Conservation (phyloP, 2,113 vertebrate genomes). For the Grantiella picta region DNA sequence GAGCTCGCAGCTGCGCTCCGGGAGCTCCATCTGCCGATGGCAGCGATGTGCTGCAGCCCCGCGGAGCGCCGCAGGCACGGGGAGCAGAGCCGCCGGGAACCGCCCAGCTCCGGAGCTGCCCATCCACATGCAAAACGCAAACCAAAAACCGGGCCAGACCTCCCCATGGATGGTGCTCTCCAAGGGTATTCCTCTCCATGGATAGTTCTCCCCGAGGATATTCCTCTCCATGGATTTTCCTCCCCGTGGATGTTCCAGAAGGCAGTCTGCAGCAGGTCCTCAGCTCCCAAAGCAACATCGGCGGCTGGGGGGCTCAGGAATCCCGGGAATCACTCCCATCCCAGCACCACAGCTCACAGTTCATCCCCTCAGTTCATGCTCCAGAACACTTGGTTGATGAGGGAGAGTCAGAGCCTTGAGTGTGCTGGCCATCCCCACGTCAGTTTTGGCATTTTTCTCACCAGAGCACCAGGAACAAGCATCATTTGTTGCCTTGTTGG, state of each 20-base stretch:
- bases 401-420: neutral
- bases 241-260: neutral
- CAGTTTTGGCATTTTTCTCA: conserved; percentile 12
- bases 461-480: neutral
- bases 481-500: neutral
- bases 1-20: neutral
- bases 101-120: neutral
- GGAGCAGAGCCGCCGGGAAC: neutral
- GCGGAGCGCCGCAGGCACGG: neutral
- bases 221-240: neutral
- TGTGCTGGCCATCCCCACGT: neutral
- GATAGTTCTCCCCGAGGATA: neutral
- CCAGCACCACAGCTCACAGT: neutral
- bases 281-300: neutral
- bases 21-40: neutral
- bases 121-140: neutral
- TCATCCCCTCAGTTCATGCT: neutral
- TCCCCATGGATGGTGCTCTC: neutral
- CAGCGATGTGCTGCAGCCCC: neutral
- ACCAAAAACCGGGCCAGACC: neutral
- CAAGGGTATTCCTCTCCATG: neutral
- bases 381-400: neutral
- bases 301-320: fast-evolving
- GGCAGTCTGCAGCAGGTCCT: neutral
- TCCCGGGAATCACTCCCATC: fast-evolving